Percentiles rank a stretch among this genome's conserved stretches.
Evolutionary conservation across 30 jellyfish, hydroid and myxozoan genomes (phyloP).

Genomic region (Hydractinia symbiolongicarpus): DNA sequence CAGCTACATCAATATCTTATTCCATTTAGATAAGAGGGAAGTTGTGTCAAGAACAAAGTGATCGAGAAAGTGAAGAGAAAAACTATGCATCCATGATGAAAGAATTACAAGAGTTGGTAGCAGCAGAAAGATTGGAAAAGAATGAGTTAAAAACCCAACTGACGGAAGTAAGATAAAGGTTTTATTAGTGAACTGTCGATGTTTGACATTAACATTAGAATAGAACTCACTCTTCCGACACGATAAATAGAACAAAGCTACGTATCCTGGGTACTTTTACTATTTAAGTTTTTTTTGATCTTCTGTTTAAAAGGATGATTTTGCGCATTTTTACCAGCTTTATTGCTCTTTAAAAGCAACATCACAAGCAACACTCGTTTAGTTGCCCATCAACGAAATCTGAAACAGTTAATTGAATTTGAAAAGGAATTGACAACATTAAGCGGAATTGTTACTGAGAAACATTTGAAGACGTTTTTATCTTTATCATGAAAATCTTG

Average conservation of each 20-base stretch:
- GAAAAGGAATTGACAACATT: too few species aligned
- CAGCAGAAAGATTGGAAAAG: slow-evolving; percentile 73
- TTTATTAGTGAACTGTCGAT: not conserved
- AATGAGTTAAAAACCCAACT: slow-evolving; percentile 62
- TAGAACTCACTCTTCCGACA: not conserved
- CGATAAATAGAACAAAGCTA: not conserved
- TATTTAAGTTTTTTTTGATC: not conserved
- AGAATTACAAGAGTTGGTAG: slow-evolving; percentile 65
- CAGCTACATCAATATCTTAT: not conserved
- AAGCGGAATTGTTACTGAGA: too few species aligned
- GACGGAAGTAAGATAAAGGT: slow-evolving; percentile 49
- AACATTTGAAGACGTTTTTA: too few species aligned
- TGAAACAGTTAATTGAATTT: too few species aligned
- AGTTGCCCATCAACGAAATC: not conserved
- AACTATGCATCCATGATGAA: slow-evolving; percentile 60
- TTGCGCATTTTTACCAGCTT: not conserved
- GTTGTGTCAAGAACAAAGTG: slow-evolving; percentile 64
- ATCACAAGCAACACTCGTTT: not conserved
- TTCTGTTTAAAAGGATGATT: not conserved
- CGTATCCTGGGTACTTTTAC: not conserved
- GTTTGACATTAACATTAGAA: not conserved
- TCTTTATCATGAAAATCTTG: too few species aligned
- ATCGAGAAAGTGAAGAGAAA: slow-evolving; percentile 72
- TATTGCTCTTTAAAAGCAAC: not conserved
- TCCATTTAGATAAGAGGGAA: slow-evolving; percentile 45